Evolutionary conservation across 2,113 vertebrate species (phyloP).

Genomic region (Xiphophorus hellerii): DNA sequence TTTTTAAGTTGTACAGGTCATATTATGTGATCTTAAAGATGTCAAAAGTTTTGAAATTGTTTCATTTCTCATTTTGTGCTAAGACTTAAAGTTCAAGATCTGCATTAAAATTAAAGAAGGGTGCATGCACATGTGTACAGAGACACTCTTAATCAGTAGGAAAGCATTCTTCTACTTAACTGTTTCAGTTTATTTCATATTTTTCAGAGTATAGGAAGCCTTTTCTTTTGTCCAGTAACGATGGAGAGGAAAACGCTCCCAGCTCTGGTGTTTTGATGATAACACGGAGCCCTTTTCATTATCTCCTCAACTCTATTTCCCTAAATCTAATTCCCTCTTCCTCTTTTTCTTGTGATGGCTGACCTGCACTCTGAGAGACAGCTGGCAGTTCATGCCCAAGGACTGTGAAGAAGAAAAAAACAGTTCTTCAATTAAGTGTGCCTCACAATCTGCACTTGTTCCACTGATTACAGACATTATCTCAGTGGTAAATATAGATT

Average conservation of each 20-base stretch:
- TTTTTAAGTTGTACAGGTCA: neutral
- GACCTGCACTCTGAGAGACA: constrained; percentile 26
- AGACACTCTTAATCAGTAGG: neutral
- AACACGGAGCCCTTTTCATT: constrained; percentile 51
- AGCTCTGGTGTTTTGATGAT: constrained; percentile 62
- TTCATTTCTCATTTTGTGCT: neutral
- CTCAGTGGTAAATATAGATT: constrained; percentile 35
- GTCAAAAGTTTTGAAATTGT: too few species aligned
- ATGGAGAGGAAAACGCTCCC: constrained; percentile 17
- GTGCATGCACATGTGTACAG: neutral
- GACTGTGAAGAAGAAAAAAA: constrained; percentile 9
- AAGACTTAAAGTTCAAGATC: neutral
- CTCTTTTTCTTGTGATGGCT: constrained; percentile 25
- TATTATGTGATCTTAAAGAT: neutral
- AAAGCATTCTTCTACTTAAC: neutral
- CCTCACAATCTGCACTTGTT: constrained; percentile 32
- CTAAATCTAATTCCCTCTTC: constrained; percentile 50
- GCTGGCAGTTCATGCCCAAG: constrained; percentile 36
- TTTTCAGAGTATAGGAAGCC: neutral
- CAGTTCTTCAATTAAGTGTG: constrained; percentile 37
- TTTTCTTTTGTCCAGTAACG: constrained; percentile 13
- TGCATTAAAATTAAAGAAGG: neutral
- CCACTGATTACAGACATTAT: constrained; percentile 30
- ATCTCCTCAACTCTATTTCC: constrained; percentile 59
- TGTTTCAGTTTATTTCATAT: neutral